Base-by-base conservation (phyloP, 2,113 vertebrate genomes). In the Lepus timidus region DNA sequence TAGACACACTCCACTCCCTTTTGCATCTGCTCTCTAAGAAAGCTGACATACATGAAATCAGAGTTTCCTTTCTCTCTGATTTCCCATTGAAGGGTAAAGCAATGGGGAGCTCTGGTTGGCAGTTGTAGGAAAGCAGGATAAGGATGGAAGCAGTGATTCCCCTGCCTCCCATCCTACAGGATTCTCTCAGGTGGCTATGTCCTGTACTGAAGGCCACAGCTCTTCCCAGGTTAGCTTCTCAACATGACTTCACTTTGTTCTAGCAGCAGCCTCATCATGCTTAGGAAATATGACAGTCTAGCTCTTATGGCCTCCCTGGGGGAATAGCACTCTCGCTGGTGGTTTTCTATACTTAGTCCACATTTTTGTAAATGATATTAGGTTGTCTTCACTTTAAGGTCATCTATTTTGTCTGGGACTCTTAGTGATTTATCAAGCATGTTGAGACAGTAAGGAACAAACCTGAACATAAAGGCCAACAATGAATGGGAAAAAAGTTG, bases 241-340 rank as follows among this genome's bases (percentile, higher is more conserved):
- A 71, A 22, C 19, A 31, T 16, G 23, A 19, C 9, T 70, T 29
- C 19, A 64, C 9, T 11, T 7, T 31, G 1, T 44, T 49, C 27
- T 76, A 4, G 13, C 4, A 36, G 9, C 9, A 1, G 16, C 17
- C n/a, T 22, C 7, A 36, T 51, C 1, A 3, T 64, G 52, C 52
- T 29, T 51, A n/a, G 52, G 2, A 4, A 12, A 83, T 1, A 9
- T 71, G 64, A 13, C n/a, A 9, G 0, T n/a, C 25, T 2, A 44
- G 9, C 17, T 91, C n/a, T 67, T 64, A 58, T 6, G 44, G 44
- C 44, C 44, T 44, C 49, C 25, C 22, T 10, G 14, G 31, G 16
- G 6, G 3, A 93, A 22, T 27, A 27, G 7, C 6, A 44, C 5
- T 25, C 8, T 58, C 19, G 8, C 2, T 22, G 22, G 17, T 64